Evolutionary conservation across 1,140 invertebrate species (phyloP).

Genomic region (Wiebesia pumilae): DNA sequence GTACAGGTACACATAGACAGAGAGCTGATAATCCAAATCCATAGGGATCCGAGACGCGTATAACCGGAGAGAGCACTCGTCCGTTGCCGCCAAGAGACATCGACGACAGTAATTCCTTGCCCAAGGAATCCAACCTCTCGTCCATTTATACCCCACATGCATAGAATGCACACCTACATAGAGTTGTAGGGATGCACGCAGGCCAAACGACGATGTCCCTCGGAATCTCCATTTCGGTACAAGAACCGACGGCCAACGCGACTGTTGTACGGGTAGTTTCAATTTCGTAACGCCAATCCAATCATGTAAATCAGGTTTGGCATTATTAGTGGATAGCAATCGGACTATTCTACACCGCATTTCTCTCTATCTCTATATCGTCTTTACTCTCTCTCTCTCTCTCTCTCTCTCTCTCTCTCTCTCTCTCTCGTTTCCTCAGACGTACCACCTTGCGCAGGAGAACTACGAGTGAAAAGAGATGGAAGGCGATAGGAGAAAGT

Average conservation of each 20-base stretch:
- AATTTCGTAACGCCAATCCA: slow-evolving; percentile 75
- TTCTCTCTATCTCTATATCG: background rate
- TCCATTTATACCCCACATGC: background rate
- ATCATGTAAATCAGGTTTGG: slow-evolving; percentile 74
- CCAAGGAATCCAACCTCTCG: slow-evolving; percentile 25
- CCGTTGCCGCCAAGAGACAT: background rate
- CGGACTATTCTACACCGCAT: slow-evolving; percentile 59
- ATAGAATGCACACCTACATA: background rate
- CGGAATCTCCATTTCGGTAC: slow-evolving; percentile 59
- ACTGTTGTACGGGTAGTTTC: slow-evolving; percentile 64
- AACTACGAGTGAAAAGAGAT: background rate
- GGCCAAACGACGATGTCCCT: background rate
- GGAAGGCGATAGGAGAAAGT: background rate
- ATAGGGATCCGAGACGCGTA: background rate
- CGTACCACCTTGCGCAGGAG: background rate
- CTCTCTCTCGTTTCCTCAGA: background rate
- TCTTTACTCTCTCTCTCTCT: background rate
- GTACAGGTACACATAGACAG: background rate
- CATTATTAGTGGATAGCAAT: slow-evolving; percentile 73
- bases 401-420: background rate
- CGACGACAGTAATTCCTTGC: slow-evolving; percentile 43
- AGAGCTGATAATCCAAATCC: slow-evolving; percentile 36
- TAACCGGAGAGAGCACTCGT: slow-evolving; percentile 2
- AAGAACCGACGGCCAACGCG: slow-evolving; percentile 49
- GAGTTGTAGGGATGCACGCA: background rate